Evolutionary conservation across 2,888 invertebrate species (phyloP).

Genomic region (Orthosia incerta): DNA sequence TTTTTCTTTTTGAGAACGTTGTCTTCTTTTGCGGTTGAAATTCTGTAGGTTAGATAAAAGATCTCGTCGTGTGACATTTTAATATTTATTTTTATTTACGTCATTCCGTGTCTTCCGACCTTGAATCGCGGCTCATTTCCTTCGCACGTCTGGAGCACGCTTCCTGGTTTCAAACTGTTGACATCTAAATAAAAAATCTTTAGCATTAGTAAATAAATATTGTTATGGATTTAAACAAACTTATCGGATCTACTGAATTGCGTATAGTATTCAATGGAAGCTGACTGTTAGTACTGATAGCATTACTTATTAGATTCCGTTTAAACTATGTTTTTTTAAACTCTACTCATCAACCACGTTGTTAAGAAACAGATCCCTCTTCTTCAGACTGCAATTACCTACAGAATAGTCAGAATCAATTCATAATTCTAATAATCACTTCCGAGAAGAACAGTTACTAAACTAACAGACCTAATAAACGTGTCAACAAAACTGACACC

Average conservation of each 20-base stretch:
- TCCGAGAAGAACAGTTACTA: constrained; percentile 23
- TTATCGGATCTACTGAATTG: background rate
- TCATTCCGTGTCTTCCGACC: constrained; percentile 25
- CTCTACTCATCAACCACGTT: background rate
- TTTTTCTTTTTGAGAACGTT: background rate
- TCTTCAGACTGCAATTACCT: background rate
- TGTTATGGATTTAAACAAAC: background rate
- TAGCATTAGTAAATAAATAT: background rate
- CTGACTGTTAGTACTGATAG: background rate
- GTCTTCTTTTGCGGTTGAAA: background rate
- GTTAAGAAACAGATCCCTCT: background rate
- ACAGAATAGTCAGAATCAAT: background rate
- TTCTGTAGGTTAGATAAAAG: background rate
- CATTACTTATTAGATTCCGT: background rate
- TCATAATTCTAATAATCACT: background rate
- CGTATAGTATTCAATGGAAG: background rate
- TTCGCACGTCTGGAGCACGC: constrained; percentile 18
- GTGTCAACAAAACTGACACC: constrained; percentile 17
- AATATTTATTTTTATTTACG: constrained; percentile 14
- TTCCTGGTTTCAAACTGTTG: constrained; percentile 39
- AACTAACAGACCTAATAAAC: constrained; percentile 22
- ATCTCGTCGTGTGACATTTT: background rate
- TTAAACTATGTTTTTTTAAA: background rate
- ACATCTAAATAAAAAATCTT: constrained; percentile 32
- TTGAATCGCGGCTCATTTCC: constrained; percentile 31